phyloP scores from a whole-genome alignment of 2,888 invertebrate species.

The Scaptomyza cyrtandrae region DNA sequence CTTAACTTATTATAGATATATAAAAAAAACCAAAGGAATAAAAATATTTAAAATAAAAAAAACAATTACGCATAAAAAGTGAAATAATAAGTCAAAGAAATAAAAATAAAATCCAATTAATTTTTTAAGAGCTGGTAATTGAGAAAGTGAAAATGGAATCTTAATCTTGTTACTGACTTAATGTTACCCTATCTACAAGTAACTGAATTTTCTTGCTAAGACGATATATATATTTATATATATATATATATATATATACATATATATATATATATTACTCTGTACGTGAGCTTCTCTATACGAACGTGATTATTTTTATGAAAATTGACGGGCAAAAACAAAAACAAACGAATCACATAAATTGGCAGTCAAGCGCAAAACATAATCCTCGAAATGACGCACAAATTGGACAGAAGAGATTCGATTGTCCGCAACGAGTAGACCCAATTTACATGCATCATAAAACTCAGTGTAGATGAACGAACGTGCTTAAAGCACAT shows the following conservation, averaged over 20 bases:
- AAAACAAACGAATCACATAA: slow-evolving; percentile 18
- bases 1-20: not conserved
- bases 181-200: not conserved
- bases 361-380: slow-evolving; percentile 19
- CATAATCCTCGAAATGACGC: slow-evolving; percentile 28
- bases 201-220: not conserved
- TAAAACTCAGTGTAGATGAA: slow-evolving; percentile 35
- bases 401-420: slow-evolving; percentile 43
- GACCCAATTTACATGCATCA: slow-evolving; percentile 41
- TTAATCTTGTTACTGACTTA: not conserved
- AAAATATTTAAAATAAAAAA: no score
- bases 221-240: no score
- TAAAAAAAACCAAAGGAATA: no score
- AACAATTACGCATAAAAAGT: no score
- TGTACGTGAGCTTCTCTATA: slow-evolving; percentile 6
- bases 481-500: slow-evolving; percentile 62
- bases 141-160: no score
- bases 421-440: slow-evolving; percentile 43
- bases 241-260: no score
- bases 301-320: slow-evolving; percentile 8
- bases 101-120: no score
- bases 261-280: not conserved
- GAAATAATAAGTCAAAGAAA: no score
- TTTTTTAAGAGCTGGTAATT: no score
- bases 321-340: slow-evolving; percentile 8